Base-by-base conservation (phyloP, 2,113 vertebrate species). In the Falcunculus frontatus region DNA sequence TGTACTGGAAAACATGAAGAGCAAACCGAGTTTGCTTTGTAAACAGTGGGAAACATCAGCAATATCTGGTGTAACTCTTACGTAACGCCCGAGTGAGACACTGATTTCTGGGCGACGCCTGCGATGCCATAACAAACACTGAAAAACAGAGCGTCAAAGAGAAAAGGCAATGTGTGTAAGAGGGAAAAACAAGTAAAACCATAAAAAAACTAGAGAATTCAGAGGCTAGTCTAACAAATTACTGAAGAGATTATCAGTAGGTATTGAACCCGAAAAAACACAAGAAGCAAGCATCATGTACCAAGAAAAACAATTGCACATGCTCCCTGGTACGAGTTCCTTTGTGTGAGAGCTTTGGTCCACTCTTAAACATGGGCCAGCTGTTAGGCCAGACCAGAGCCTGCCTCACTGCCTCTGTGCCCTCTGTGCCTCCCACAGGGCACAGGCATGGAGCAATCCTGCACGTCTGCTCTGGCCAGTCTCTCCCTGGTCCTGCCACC, bases 1-100 rank as follows among this genome's bases (percentile, higher is more conserved):
- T 94, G 27, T 53, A 82, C 55, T 75, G 87, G 84, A 81, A 96
- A 88, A 88, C 84, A 91, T 35, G 26, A 88, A 75, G 49, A 69
- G 46, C 42, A 93, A 59, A 60, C 49, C 0, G 35, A 63, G 19
- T 56, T 55, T 91, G 37, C 55, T 87, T 69, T 92, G 80, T 96
- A 86, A 96, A 92, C 83, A 91, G 67, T 30, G 33, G 60, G 80
- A 84, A 82, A 64, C 27, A 74, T 29, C 91, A 97, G 79, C 39
- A 75, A 14, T 94, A 82, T 86, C 52, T 93, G 50, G 60, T 68
- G 75, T 53, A 44, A 59, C 35, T 52, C 25, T 89, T 93, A 86
- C 3, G 69, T 81, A 92, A 93, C 0, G 10, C 35, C 50, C 0
- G 21, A 90, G 76, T 56, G 57, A 73, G 77, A 53, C 53, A 53